Evolutionary conservation across 1,140 invertebrate species (phyloP).

Genomic region (Thalassaphorura encarpata): DNA sequence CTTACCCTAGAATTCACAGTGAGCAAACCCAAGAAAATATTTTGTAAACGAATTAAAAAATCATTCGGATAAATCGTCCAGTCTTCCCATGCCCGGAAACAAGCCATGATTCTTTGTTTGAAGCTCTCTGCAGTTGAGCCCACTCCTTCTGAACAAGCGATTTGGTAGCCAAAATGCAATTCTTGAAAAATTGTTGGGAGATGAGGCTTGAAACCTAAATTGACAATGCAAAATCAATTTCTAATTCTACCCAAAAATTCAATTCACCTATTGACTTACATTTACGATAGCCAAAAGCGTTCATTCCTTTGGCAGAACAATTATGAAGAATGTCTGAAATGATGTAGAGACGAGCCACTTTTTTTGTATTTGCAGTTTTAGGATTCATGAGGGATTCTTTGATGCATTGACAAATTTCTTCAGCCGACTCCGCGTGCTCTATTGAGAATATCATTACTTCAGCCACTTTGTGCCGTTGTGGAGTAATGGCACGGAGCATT

Average conservation of each 20-base stretch:
- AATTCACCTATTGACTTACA: slow-evolving; percentile 21
- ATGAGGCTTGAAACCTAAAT: slow-evolving; percentile 67
- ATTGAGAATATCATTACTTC: slow-evolving; percentile 98
- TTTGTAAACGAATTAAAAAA: slow-evolving; percentile 79
- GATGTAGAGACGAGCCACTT: slow-evolving; percentile 88
- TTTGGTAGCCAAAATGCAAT: slow-evolving; percentile 62
- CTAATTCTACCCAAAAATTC: background rate
- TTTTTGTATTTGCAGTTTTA: slow-evolving; percentile 73
- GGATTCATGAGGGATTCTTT: slow-evolving; percentile 68
- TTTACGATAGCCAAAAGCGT: slow-evolving; percentile 91
- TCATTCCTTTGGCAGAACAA: slow-evolving; percentile 88
- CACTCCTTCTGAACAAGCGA: slow-evolving; percentile 48
- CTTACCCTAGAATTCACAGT: slow-evolving; percentile 26
- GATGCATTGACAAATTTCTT: slow-evolving; percentile 91
- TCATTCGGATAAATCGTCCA: slow-evolving; percentile 94
- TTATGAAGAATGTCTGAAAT: slow-evolving; percentile 97
- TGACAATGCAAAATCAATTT: slow-evolving; percentile 13
- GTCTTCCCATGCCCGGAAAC: slow-evolving; percentile 95
- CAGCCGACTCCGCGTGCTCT: slow-evolving; percentile 92
- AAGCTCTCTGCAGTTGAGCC: slow-evolving; percentile 93
- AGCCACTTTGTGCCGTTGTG: slow-evolving; percentile 73
- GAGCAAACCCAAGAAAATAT: slow-evolving; percentile 70
- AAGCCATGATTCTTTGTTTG: slow-evolving; percentile 85
- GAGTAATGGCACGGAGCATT: slow-evolving; percentile 73
- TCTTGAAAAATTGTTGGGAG: slow-evolving; percentile 78